Percentiles rank a stretch among this genome's conserved stretches.
Conservation (phyloP, 2,888 invertebrate species). For the Timema cristinae region DNA sequence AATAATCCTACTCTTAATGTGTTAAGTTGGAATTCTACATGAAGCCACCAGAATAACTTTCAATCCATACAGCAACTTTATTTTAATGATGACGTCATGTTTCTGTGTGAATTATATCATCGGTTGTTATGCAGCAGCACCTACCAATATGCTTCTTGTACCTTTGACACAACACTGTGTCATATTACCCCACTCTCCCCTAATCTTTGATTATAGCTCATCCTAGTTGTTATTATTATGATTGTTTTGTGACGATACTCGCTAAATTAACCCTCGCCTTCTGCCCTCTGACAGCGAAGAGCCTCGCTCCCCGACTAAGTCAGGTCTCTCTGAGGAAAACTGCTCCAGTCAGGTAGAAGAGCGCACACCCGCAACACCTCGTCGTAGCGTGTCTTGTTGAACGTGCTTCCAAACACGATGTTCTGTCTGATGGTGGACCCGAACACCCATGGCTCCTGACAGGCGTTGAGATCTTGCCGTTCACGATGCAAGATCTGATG, state of each 20-base stretch:
- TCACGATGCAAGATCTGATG: constrained; percentile 54
- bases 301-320: constrained; percentile 80
- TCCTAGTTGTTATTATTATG: too few relatives aligned
- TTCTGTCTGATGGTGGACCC: constrained; percentile 75
- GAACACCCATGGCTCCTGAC: constrained; percentile 84
- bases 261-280: constrained; percentile 76
- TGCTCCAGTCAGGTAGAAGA: constrained; percentile 63
- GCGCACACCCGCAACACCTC: constrained; percentile 60
- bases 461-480: constrained; percentile 65
- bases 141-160: too few relatives aligned
- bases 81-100: too few relatives aligned
- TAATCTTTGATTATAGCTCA: too few relatives aligned
- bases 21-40: too few relatives aligned
- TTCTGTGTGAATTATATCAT: too few relatives aligned
- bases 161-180: too few relatives aligned
- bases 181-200: too few relatives aligned
- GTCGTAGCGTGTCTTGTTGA: constrained; percentile 50
- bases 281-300: constrained; percentile 76
- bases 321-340: constrained; percentile 68
- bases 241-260: constrained; percentile 35
- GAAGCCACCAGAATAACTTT: too few relatives aligned
- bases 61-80: too few relatives aligned
- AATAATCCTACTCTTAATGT: too few relatives aligned
- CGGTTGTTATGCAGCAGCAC: too few relatives aligned
- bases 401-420: constrained; percentile 74